A percentile compares a stretch with the other conserved stretches of the same genome.
Evolutionary conservation across 2,113 vertebrate genomes (phyloP).

Genomic region (Cyprinodon tularosa): DNA sequence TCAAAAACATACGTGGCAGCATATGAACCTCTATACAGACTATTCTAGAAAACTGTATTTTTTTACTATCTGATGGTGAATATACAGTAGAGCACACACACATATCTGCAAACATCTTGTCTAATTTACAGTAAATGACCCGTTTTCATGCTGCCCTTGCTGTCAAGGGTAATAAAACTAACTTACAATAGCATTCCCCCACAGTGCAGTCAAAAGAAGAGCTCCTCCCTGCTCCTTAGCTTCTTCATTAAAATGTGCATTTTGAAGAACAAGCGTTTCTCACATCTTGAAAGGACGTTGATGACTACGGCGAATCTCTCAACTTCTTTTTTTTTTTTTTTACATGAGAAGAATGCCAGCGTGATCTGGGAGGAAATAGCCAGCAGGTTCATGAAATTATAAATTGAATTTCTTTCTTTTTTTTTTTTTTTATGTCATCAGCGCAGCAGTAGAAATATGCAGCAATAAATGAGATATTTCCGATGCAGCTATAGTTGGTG

Average conservation of each 20-base stretch:
- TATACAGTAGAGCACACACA: not conserved
- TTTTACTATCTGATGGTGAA: not conserved
- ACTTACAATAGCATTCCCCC: slow-evolving; percentile 60
- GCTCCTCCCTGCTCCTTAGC: slow-evolving; percentile 54
- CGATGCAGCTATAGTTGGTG: slow-evolving; percentile 44
- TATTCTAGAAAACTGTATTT: not conserved
- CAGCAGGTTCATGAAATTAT: slow-evolving; percentile 72
- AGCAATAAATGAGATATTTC: slow-evolving; percentile 61
- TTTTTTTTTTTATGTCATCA: slow-evolving; percentile 12
- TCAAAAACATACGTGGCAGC: too few species aligned
- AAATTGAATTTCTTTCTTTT: slow-evolving; percentile 66
- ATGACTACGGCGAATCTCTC: slow-evolving; percentile 77
- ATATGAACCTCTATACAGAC: too few species aligned
- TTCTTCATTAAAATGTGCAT: slow-evolving; percentile 76
- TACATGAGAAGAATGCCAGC: slow-evolving; percentile 69
- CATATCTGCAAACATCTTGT: slow-evolving; percentile 3
- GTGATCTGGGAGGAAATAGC: slow-evolving; percentile 68
- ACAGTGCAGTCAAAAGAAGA: slow-evolving; percentile 42
- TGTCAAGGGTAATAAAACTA: slow-evolving; percentile 68
- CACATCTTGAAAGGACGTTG: slow-evolving; percentile 70
- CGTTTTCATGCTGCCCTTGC: slow-evolving; percentile 30
- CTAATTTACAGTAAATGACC: slow-evolving; percentile 21
- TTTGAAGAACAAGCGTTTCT: slow-evolving; percentile 70
- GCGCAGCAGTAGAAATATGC: slow-evolving; percentile 56
- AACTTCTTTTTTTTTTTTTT: slow-evolving; percentile 61